phyloP scores from a whole-genome alignment of 2,888 invertebrate genomes.

The Norana najaformis region DNA sequence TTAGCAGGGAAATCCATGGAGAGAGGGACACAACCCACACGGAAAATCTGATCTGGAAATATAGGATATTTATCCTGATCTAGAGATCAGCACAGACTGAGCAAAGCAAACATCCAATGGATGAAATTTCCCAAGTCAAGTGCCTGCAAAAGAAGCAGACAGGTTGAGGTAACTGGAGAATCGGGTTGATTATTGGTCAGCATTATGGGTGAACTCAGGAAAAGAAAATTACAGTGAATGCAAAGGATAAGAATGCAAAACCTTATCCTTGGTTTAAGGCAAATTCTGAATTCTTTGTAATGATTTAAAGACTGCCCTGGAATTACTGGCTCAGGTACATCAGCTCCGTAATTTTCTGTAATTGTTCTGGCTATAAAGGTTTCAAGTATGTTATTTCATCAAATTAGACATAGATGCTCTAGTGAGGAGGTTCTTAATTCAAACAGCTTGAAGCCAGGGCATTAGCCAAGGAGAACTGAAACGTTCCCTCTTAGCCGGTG shows the following conservation, averaged over 20 bases:
- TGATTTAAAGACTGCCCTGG: background rate
- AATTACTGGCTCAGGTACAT: background rate
- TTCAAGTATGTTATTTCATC: background rate
- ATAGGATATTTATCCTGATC: background rate
- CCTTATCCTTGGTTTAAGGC: background rate
- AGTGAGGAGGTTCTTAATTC: background rate
- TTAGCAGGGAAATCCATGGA: too few species aligned
- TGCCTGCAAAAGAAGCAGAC: background rate
- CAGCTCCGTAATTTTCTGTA: background rate
- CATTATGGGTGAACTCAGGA: background rate
- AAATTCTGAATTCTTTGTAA: background rate
- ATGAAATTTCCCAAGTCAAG: background rate
- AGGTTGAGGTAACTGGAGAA: background rate
- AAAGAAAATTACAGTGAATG: too few species aligned
- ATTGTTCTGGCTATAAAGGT: background rate
- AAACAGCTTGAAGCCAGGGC: background rate
- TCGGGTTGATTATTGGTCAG: background rate
- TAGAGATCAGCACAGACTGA: background rate
- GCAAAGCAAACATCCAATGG: background rate
- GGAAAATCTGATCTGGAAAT: background rate
- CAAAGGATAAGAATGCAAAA: too few species aligned
- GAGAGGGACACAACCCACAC: background rate
- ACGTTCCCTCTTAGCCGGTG: background rate
- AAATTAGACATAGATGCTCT: background rate
- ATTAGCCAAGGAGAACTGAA: background rate